Percentiles rank a stretch among this genome's conserved stretches.
These are phyloP conservation scores for Drosophila pseudoananassae DNA, from an alignment of 1,140 invertebrate species.

Conservation along the genomic window DNA sequence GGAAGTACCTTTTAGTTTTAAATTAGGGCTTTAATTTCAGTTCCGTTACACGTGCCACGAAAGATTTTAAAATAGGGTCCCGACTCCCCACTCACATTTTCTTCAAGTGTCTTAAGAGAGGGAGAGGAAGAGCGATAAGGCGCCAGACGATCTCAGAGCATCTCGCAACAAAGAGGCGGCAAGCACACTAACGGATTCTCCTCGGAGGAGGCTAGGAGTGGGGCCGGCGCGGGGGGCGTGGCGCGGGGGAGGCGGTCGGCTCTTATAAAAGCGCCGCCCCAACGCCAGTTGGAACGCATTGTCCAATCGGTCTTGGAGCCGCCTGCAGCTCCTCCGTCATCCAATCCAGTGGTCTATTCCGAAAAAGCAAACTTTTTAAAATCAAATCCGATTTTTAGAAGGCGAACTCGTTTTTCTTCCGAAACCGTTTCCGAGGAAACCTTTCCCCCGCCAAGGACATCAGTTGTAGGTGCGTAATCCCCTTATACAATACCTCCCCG, in stretches of 20 bases:
- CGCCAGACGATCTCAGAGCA: slow-evolving; percentile 9
- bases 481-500: neutral
- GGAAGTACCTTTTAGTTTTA: neutral
- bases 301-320: slow-evolving; percentile 80
- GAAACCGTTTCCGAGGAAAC: slow-evolving; percentile 27
- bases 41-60: neutral
- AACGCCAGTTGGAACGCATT: slow-evolving; percentile 70
- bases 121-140: neutral
- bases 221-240: neutral
- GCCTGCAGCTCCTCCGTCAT: slow-evolving; percentile 80
- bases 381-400: neutral
- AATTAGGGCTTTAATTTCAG: neutral
- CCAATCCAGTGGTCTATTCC: slow-evolving; percentile 64
- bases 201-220: neutral
- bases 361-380: neutral
- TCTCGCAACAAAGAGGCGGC: slow-evolving; percentile 15
- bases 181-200: slow-evolving; percentile 13
- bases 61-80: neutral
- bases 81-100: neutral
- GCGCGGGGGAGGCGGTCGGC: slow-evolving; percentile 8
- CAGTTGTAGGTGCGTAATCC: slow-evolving; percentile 62
- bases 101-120: neutral
- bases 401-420: slow-evolving; percentile 9
- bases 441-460: slow-evolving; percentile 34
- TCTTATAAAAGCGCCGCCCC: slow-evolving; percentile 67